Evolutionary conservation across 2,888 invertebrate species (phyloP).

Genomic region (Tryphoninae sp.): DNA sequence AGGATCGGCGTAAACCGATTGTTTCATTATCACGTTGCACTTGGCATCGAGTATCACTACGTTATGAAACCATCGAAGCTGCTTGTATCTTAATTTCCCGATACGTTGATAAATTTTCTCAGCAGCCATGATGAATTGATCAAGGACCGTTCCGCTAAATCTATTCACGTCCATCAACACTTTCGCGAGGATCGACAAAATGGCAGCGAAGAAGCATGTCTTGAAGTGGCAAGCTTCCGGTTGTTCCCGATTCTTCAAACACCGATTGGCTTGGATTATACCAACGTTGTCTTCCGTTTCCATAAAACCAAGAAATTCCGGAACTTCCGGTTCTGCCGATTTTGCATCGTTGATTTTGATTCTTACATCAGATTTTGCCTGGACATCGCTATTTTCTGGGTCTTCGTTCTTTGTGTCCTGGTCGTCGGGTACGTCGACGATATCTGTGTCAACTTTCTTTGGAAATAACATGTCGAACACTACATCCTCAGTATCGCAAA

Average conservation of each 20-base stretch:
- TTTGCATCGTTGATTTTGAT: constrained; percentile 14
- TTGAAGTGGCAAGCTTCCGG: constrained; percentile 71
- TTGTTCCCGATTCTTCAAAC: constrained; percentile 66
- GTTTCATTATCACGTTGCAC: constrained; percentile 74
- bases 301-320: constrained; percentile 69
- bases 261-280: constrained; percentile 70
- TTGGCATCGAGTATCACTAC: constrained; percentile 70
- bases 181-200: constrained; percentile 75
- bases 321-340: constrained; percentile 37
- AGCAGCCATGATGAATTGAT: constrained; percentile 71
- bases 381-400: constrained; percentile 14
- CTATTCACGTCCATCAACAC: constrained; percentile 67
- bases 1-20: constrained; percentile 73
- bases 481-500: constrained; percentile 73
- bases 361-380: constrained; percentile 3
- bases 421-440: constrained; percentile 18
- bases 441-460: constrained; percentile 42
- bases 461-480: constrained; percentile 75
- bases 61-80: constrained; percentile 71
- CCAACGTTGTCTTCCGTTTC: constrained; percentile 67
- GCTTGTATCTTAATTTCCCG: constrained; percentile 72
- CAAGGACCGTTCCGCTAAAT: constrained; percentile 70
- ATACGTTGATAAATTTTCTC: constrained; percentile 71
- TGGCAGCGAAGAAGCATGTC: constrained; percentile 74
- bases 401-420: constrained; percentile 25